A percentile compares a stretch with the other conserved stretches of the same genome.
phyloP scores from a whole-genome alignment of 2,888 invertebrate genomes.

The Aphrophora alni region DNA sequence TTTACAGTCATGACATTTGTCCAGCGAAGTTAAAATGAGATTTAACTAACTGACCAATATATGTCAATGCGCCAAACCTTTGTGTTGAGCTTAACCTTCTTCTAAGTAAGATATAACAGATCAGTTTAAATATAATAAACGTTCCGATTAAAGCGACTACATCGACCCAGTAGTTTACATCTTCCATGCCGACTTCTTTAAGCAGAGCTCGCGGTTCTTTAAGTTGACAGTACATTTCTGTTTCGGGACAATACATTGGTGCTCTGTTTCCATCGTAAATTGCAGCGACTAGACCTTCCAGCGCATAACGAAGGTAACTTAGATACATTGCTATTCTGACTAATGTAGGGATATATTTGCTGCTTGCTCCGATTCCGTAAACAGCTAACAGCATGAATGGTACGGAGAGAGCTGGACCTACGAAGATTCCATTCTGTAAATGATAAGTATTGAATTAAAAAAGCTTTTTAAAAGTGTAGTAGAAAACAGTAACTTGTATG shows the following conservation, averaged over 20 bases:
- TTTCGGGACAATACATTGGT: conserved; percentile 73
- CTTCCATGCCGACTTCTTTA: conserved; percentile 64
- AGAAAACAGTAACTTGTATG: neutral
- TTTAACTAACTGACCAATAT: conserved; percentile 74
- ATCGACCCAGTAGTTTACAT: conserved; percentile 72
- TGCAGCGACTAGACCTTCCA: conserved; percentile 88
- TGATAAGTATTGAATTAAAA: too few species aligned
- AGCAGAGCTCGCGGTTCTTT: conserved; percentile 48
- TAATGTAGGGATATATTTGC: conserved; percentile 71
- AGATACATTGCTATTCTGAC: conserved; percentile 80
- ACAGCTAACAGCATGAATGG: conserved; percentile 88
- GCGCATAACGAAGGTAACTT: conserved; percentile 90
- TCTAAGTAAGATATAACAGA: conserved; percentile 71
- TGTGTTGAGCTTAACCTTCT: conserved; percentile 74
- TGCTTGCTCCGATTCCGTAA: conserved; percentile 84
- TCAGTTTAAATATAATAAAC: conserved; percentile 4
- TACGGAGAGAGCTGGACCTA: conserved; percentile 86
- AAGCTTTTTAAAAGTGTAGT: conserved; percentile 37
- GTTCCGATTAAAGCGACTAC: conserved; percentile 63
- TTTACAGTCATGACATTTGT: neutral
- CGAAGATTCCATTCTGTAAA: conserved; percentile 83
- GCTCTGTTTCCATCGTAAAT: conserved; percentile 89
- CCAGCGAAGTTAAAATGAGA: conserved; percentile 57
- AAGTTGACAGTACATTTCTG: conserved; percentile 64
- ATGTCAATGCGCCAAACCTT: conserved; percentile 73